Percentiles rank a stretch among this genome's conserved stretches.
Conservation (phyloP, 2,888 invertebrate genomes). For the Steinernema carpocapsae region DNA sequence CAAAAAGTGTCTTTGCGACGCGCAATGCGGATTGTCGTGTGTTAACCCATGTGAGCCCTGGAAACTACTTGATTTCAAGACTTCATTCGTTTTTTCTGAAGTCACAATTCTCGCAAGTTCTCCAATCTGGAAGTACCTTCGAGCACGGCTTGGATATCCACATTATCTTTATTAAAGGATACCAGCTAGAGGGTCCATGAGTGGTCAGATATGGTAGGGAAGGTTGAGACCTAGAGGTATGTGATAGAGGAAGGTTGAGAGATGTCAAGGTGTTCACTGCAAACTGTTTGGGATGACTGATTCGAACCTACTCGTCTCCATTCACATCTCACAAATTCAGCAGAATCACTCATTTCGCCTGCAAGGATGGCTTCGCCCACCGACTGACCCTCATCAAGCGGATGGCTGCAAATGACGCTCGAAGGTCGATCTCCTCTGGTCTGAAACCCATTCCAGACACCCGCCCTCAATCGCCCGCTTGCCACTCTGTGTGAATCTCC, state of each 20-base stretch:
- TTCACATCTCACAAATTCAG: slow-evolving; percentile 70
- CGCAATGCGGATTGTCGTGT: slow-evolving; percentile 91
- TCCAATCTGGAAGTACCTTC: slow-evolving; percentile 61
- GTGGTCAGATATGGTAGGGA: slow-evolving; percentile 56
- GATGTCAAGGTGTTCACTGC: slow-evolving; percentile 63
- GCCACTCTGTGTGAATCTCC: too few relatives aligned
- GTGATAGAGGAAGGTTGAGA: too few relatives aligned
- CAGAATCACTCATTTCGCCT: slow-evolving; percentile 74
- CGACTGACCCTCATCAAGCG: too few relatives aligned
- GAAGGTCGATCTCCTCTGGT: too few relatives aligned
- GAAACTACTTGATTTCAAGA: too few relatives aligned
- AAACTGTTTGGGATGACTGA: slow-evolving; percentile 57
- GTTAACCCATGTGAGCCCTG: slow-evolving; percentile 88
- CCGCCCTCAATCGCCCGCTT: too few relatives aligned
- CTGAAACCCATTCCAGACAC: too few relatives aligned
- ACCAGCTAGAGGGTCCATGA: slow-evolving; percentile 50
- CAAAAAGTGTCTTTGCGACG: slow-evolving; percentile 89
- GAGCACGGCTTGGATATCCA: slow-evolving; percentile 55
- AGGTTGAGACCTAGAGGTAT: too few relatives aligned
- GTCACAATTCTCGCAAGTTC: slow-evolving; percentile 56
- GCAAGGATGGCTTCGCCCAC: slow-evolving; percentile 73
- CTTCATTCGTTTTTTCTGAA: slow-evolving; percentile 44
- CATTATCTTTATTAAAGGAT: slow-evolving; percentile 55
- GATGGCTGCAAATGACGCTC: too few relatives aligned
- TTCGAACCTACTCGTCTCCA: slow-evolving; percentile 49